These are phyloP conservation scores for Pterocles burchelli DNA, from an alignment of 2,113 vertebrate genomes.

Conservation along the genomic window DNA sequence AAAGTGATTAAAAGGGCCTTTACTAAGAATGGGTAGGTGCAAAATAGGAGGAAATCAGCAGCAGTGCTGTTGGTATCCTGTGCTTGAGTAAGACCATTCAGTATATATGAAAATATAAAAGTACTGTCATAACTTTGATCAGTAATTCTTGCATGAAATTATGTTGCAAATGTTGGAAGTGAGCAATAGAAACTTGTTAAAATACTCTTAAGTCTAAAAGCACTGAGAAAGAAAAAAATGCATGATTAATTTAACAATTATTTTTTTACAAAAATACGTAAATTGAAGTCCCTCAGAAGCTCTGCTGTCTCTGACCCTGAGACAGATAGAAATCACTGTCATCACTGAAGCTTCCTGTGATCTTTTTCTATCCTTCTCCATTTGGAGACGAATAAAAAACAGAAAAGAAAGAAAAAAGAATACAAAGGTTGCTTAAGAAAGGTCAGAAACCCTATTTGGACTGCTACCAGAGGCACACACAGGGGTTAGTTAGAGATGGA, in stretches of 20 bases:
- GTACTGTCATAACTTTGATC: neutral
- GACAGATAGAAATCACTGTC: neutral
- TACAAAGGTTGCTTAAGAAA: neutral
- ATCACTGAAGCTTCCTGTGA: neutral
- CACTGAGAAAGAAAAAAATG: neutral
- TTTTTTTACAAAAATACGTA: neutral
- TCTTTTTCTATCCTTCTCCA: neutral
- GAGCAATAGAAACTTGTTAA: neutral
- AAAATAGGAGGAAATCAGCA: neutral
- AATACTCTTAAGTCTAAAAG: neutral
- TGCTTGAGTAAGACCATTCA: neutral
- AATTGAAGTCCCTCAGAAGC: neutral
- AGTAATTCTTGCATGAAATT: neutral
- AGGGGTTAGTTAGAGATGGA: slow-evolving; percentile 27
- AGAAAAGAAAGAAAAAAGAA: neutral
- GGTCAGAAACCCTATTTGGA: slow-evolving; percentile 38
- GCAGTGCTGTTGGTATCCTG: neutral
- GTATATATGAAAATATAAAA: neutral
- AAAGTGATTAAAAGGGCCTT: neutral
- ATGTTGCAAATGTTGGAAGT: neutral
- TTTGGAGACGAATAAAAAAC: neutral
- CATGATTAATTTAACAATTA: neutral
- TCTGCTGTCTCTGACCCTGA: neutral
- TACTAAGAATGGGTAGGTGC: neutral
- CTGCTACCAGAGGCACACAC: neutral